Evolutionary conservation across 53 echinoderm and acorn worm genomes (phyloP).

Genomic region (Holothuria leucospilota): DNA sequence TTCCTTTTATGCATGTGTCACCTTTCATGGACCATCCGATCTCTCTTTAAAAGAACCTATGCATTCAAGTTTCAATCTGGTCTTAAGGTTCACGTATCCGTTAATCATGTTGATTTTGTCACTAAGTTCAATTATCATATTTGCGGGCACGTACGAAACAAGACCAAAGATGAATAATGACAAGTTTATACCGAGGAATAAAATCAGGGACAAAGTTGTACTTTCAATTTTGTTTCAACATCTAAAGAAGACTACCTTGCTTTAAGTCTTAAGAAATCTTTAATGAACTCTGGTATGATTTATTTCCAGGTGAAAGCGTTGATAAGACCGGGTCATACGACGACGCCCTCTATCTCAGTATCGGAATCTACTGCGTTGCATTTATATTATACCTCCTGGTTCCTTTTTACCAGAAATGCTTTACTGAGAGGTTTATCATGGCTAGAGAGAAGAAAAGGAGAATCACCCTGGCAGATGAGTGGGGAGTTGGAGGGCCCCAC

Average conservation of each 20-base stretch:
- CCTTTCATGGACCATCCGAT: too few species aligned
- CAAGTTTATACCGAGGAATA: too few species aligned
- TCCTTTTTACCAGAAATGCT: constrained; percentile 80
- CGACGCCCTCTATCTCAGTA: constrained; percentile 79
- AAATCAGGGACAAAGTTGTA: too few species aligned
- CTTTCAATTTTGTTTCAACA: too few species aligned
- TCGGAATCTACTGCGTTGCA: constrained; percentile 72
- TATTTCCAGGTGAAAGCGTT: constrained; percentile 78
- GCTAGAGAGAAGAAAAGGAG: constrained; percentile 45
- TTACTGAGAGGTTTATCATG: constrained; percentile 86
- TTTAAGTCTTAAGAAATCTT: neutral
- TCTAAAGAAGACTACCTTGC: neutral
- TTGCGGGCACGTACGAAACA: too few species aligned
- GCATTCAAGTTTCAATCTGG: too few species aligned
- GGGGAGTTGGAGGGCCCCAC: constrained; percentile 45
- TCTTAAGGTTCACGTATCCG: too few species aligned
- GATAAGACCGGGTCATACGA: constrained; percentile 84
- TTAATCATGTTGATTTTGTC: too few species aligned
- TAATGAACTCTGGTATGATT: neutral
- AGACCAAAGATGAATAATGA: too few species aligned
- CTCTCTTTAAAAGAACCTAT: too few species aligned
- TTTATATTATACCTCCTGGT: constrained; percentile 65
- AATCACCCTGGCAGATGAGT: constrained; percentile 52
- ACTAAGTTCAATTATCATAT: too few species aligned
- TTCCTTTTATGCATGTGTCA: too few species aligned